Evolutionary conservation across 30 jellyfish, hydroid and myxozoan genomes (phyloP).

Genomic region (Aurelia aurita): DNA sequence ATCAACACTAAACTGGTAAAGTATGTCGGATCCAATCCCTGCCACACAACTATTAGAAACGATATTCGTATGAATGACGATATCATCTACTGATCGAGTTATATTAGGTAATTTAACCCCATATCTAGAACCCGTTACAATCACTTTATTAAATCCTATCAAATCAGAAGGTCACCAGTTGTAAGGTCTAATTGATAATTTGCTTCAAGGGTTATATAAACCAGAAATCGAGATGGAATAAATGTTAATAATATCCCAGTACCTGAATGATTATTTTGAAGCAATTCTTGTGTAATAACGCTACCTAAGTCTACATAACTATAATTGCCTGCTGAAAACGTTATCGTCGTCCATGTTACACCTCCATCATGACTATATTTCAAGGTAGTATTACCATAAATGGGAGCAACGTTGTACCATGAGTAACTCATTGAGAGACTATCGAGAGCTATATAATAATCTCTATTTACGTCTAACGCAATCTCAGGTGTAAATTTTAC

Average conservation of each 20-base stretch:
- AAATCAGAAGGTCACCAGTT: slow-evolving; percentile 21
- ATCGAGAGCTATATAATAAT: slow-evolving; percentile 21
- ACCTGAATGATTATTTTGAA: not conserved
- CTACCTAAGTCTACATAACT: not conserved
- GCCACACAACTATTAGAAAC: slow-evolving; percentile 6
- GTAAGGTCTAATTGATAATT: slow-evolving; percentile 15
- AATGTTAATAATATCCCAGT: slow-evolving; percentile 7
- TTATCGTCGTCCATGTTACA: slow-evolving; percentile 1
- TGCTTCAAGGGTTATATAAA: slow-evolving; percentile 17
- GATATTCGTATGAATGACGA: slow-evolving; percentile 15
- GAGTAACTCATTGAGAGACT: slow-evolving; percentile 22
- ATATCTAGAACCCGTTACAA: not conserved
- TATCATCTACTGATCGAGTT: slow-evolving; percentile 16
- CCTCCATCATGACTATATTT: slow-evolving; percentile 31
- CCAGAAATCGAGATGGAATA: slow-evolving; percentile 6
- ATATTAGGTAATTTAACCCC: slow-evolving; percentile 25
- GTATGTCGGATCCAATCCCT: slow-evolving; percentile 18
- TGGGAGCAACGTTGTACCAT: slow-evolving; percentile 24
- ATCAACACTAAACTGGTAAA: slow-evolving; percentile 21
- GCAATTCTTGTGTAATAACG: slow-evolving; percentile 4
- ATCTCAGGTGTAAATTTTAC: slow-evolving; percentile 10
- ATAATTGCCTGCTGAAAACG: slow-evolving; percentile 5
- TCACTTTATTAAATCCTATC: slow-evolving; percentile 12
- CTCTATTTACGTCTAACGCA: slow-evolving; percentile 3
- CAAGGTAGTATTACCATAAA: slow-evolving; percentile 15